Percentiles rank a stretch among this genome's conserved stretches.
These are phyloP conservation scores for Pseudomyrmex flavicornis DNA, from an alignment of 1,140 invertebrate species.

Conservation along the genomic window DNA sequence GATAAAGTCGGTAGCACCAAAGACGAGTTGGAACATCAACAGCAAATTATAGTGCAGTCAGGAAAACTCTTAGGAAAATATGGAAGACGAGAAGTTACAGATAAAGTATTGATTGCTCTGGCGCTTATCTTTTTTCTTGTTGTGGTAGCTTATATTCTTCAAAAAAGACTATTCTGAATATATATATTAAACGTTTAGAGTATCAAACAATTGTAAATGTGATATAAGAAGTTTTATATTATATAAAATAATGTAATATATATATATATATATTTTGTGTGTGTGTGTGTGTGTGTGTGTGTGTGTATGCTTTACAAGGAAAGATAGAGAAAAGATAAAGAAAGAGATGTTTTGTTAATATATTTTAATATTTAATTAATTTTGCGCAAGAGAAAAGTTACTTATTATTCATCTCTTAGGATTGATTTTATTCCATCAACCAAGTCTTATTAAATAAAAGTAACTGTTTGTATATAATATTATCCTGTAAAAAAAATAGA, in stretches of 20 bases:
- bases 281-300: too few relatives aligned
- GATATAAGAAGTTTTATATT: constrained; percentile 30
- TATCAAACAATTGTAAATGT: not conserved
- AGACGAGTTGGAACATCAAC: constrained; percentile 94
- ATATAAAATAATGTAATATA: constrained; percentile 29
- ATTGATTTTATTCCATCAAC: constrained; percentile 44
- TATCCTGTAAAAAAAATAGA: constrained; percentile 73
- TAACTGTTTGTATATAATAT: constrained; percentile 73
- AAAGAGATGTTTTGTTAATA: constrained; percentile 7
- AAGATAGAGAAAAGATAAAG: not conserved
- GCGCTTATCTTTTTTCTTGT: constrained; percentile 96
- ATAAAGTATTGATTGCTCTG: constrained; percentile 96
- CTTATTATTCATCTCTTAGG: constrained; percentile 17
- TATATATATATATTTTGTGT: not conserved
- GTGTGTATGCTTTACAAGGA: not conserved
- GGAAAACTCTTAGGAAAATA: constrained; percentile 97
- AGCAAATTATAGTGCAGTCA: constrained; percentile 94
- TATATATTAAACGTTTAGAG: not conserved
- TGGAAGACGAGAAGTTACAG: constrained; percentile 96
- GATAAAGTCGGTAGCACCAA: constrained; percentile 89
- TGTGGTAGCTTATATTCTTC: constrained; percentile 96
- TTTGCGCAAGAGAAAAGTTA: constrained; percentile 12
- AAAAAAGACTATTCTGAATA: constrained; percentile 92
- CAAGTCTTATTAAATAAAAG: constrained; percentile 72
- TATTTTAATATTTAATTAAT: constrained; percentile 21